These are phyloP conservation scores for Lanistes nyassanus DNA, from an alignment of 1,140 invertebrate species.

Conservation along the genomic window DNA sequence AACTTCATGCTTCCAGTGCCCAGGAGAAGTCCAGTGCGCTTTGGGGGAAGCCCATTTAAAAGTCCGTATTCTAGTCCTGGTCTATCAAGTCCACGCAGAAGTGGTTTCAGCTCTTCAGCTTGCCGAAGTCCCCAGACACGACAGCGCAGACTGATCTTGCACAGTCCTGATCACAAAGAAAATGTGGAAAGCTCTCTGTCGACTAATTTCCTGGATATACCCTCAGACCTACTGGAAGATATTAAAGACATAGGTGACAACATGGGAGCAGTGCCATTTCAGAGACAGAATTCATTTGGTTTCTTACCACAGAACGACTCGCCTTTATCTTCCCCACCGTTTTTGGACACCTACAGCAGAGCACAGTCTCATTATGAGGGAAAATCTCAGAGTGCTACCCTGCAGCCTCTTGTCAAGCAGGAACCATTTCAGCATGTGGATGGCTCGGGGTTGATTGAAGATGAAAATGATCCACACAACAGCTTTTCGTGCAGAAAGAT, in stretches of 20 bases:
- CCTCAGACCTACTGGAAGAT: neutral
- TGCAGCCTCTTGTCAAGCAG: no score
- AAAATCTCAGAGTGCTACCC: no score
- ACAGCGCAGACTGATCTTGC: conserved; percentile 17
- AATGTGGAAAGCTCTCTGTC: neutral
- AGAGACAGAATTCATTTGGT: conserved; percentile 18
- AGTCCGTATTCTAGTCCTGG: conserved; percentile 13
- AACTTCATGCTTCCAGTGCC: conserved; percentile 29
- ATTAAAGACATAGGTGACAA: conserved; percentile 16
- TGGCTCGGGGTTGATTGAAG: no score
- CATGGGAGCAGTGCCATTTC: conserved; percentile 12
- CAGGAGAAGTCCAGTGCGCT: conserved; percentile 32
- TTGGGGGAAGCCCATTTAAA: conserved; percentile 22
- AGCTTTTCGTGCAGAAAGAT: neutral
- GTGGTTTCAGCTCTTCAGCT: neutral
- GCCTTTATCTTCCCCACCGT: neutral
- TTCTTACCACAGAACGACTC: conserved; percentile 3
- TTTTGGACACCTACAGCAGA: neutral
- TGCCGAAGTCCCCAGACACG: conserved; percentile 11
- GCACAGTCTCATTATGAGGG: no score
- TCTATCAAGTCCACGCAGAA: conserved; percentile 4
- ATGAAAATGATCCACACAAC: neutral
- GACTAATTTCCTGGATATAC: conserved; percentile 1
- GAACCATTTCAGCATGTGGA: no score
- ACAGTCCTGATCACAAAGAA: conserved; percentile 9